These are phyloP conservation scores for Dendrocopos noguchii DNA, from an alignment of 2,113 vertebrate genomes.

Conservation along the genomic window DNA sequence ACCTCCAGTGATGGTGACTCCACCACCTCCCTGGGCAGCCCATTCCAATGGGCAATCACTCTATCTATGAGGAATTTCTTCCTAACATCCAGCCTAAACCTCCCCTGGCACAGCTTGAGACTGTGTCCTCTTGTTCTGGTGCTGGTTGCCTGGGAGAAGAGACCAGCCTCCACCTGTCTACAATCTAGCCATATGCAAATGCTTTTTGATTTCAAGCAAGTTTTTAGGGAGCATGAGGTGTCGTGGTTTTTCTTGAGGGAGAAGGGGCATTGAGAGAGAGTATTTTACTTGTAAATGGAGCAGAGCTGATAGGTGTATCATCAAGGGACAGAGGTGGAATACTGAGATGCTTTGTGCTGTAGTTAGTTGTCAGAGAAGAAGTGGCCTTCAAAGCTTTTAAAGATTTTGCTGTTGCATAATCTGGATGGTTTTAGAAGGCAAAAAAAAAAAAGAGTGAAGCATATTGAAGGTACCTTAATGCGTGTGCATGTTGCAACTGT, in stretches of 20 bases:
- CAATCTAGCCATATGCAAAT: not conserved
- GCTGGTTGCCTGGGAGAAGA: too few species aligned
- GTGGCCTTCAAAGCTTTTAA: not conserved
- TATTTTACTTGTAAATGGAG: not conserved
- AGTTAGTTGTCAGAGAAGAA: not conserved
- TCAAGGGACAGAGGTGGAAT: not conserved
- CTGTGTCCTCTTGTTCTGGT: too few species aligned
- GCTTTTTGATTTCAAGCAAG: not conserved
- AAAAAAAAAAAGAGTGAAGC: not conserved
- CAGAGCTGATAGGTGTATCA: not conserved
- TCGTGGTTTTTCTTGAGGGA: too few species aligned
- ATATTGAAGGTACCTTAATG: accelerated
- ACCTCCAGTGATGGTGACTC: too few species aligned
- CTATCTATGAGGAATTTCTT: too few species aligned
- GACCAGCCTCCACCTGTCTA: too few species aligned
- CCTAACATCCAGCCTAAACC: too few species aligned
- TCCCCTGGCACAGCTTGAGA: too few species aligned
- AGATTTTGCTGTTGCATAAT: not conserved
- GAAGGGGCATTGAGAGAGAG: not conserved
- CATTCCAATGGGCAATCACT: too few species aligned
- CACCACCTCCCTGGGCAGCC: too few species aligned
- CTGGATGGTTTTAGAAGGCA: not conserved
- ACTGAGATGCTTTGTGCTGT: not conserved
- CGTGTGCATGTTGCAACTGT: not conserved
- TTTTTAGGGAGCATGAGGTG: not conserved